Evolutionary conservation across 2,113 vertebrate species (phyloP).

Genomic region (Hoplias malabaricus): DNA sequence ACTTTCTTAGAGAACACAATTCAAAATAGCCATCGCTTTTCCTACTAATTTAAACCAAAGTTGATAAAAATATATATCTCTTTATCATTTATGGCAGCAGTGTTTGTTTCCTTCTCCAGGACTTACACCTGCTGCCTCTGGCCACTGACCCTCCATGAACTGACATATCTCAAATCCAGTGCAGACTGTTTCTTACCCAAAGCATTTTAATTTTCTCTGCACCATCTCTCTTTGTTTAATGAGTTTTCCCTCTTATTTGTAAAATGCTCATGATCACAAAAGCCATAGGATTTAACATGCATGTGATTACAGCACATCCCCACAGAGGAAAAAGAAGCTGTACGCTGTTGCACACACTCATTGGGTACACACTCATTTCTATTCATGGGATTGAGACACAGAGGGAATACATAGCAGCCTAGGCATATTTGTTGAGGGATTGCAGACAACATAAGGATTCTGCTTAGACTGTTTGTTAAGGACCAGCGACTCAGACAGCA

Average conservation of each 20-base stretch:
- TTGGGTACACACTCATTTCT: background rate
- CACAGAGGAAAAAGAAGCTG: background rate
- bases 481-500: conserved; percentile 6
- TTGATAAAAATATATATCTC: too few species aligned
- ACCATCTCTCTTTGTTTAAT: background rate
- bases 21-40: too few species aligned
- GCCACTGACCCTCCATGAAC: background rate
- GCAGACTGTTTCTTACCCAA: background rate
- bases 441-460: background rate
- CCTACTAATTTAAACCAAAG: too few species aligned
- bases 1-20: too few species aligned
- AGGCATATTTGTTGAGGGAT: background rate
- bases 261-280: conserved; percentile 3
- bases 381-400: conserved; percentile 22
- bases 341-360: background rate
- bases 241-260: background rate
- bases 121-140: background rate
- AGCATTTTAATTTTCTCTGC: background rate
- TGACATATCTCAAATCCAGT: background rate
- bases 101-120: background rate
- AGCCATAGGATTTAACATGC: conserved; percentile 1
- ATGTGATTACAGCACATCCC: conserved; percentile 11
- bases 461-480: background rate
- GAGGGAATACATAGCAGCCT: background rate
- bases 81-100: too few species aligned